These are phyloP conservation scores for Tiliqua scincoides DNA, from an alignment of 2,113 vertebrate genomes.

Conservation along the genomic window DNA sequence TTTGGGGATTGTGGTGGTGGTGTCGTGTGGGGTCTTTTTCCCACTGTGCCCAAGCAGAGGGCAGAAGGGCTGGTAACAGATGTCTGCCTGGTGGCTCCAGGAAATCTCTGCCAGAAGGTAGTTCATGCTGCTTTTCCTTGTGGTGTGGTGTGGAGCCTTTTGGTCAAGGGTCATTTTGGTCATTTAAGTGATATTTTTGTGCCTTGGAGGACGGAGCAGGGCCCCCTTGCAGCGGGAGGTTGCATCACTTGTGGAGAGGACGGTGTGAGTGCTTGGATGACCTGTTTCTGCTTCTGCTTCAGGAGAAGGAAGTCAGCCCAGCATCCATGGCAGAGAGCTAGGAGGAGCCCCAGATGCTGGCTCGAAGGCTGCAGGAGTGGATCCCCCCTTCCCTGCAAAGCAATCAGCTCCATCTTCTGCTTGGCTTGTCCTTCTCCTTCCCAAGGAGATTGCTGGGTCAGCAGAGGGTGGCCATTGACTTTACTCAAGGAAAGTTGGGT, in stretches of 20 bases:
- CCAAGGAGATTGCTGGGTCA: too few species aligned
- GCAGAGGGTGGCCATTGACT: too few species aligned
- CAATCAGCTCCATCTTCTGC: background rate
- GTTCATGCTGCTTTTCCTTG: background rate
- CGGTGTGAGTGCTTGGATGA: too few species aligned
- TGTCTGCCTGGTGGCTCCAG: background rate
- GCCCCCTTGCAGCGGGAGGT: too few species aligned
- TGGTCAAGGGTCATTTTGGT: too few species aligned
- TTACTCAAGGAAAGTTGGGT: rapidly evolving
- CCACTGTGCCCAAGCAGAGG: background rate
- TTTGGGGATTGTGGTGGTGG: too few species aligned
- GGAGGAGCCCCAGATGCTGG: background rate
- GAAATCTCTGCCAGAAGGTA: background rate
- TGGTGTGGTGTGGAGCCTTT: background rate
- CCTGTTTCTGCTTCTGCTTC: background rate
- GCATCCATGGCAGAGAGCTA: background rate
- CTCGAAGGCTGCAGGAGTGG: background rate
- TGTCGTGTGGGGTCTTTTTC: too few species aligned
- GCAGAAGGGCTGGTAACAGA: background rate
- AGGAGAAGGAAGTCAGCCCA: background rate
- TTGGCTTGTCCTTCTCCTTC: too few species aligned
- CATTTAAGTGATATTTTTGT: background rate
- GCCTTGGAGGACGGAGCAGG: background rate
- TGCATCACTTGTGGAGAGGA: too few species aligned
- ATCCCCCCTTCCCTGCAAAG: background rate